Conservation (phyloP, 1,140 invertebrate species). For the Trachelipus rathkii region DNA sequence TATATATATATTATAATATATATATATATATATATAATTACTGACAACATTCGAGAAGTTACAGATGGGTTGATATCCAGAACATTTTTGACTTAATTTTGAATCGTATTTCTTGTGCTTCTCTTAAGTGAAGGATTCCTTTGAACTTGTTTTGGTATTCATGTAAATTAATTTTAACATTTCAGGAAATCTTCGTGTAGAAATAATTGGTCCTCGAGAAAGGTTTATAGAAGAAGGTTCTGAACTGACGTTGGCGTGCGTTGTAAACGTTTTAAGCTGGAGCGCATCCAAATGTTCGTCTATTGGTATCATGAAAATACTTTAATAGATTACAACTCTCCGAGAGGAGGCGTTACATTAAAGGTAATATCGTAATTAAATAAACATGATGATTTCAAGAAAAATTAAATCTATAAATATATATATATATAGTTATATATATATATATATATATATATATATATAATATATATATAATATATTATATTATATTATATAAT, state of each 20-base stretch:
- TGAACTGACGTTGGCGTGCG: slow-evolving; percentile 20
- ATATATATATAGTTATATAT: too few species aligned
- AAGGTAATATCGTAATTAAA: slow-evolving; percentile 19
- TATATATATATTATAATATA: too few species aligned
- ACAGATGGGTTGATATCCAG: too few species aligned
- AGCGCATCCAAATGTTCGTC: neutral
- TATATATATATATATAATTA: too few species aligned
- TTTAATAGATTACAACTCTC: slow-evolving; percentile 29
- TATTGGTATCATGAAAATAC: slow-evolving; percentile 30
- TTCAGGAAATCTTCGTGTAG: slow-evolving; percentile 21
- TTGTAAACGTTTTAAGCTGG: slow-evolving; percentile 5
- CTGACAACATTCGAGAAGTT: too few species aligned
- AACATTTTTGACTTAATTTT: too few species aligned
- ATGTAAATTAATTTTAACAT: neutral
- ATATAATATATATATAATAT: neutral
- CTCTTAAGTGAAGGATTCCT: too few species aligned
- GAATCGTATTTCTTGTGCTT: too few species aligned
- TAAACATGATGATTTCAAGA: too few species aligned
- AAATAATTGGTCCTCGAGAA: slow-evolving; percentile 23
- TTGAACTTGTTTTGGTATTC: too few species aligned
- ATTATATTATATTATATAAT: neutral
- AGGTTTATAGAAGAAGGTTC: slow-evolving; percentile 23
- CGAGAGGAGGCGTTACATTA: slow-evolving; percentile 21
- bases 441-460: neutral
- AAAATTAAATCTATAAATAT: too few species aligned